Evolutionary conservation across 2,113 vertebrate genomes (phyloP), one percentile per base, ranked within the genome.

Genomic region (Semnornis frantzii): DNA sequence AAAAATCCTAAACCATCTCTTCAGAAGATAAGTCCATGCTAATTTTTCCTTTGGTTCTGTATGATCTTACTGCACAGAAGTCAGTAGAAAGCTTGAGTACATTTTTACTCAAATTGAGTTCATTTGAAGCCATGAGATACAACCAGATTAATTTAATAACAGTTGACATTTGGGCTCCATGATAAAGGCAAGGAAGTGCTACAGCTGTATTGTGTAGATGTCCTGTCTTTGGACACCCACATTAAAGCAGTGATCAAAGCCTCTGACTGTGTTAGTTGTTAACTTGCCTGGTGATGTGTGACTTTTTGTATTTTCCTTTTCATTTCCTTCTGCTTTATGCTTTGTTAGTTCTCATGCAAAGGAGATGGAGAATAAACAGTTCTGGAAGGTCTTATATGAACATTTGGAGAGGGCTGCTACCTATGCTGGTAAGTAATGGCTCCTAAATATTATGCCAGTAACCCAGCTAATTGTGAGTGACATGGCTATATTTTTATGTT

Each of bases 291-390:
- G 44, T 62, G 65, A 59, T 0, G 0, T 25, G 15, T 57, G 20
- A 16, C 8, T 68, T 65, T 71, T 65, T 55, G 13, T 9, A 16
- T 68, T 39, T 33, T 3, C 44, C 59, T 82, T 90, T 92, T 73
- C 46, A 90, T 75, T 95, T 87, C 8, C 19, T 82, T 18, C 37
- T 88, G 17, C 83, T 13, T 82, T 70, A 46, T 87, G 37, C 84
- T 87, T 95, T 95, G 10, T 91, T 97, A 99, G 99, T 95, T 99
- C 97, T 83, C 98, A 99, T 92, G 99, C 99, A 82, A 98, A 97
- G 95, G 98, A 98, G 90, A 99, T 99, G 99, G 99, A 99, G 94
- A 99, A 98, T 95, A 99, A 98, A 89, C 98, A 98, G 25, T 99
- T 99, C 97, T 99, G 99, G 99, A 98, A 95, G 65, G 98, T 99